Conservation (phyloP, 1,140 invertebrate genomes). For the Drosophila pseudoananassae region DNA sequence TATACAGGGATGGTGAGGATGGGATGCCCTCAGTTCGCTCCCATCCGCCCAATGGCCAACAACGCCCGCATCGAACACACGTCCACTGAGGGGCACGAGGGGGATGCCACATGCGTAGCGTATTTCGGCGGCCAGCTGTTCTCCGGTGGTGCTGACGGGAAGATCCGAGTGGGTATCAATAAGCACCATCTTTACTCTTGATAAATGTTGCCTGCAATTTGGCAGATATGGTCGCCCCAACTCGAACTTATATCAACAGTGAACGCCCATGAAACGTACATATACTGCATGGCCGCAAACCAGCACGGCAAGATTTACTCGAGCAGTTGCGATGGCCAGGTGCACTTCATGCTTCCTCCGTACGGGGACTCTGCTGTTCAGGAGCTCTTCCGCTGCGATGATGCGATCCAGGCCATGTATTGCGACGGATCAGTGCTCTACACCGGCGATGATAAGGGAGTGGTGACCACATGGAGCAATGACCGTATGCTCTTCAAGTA, state of each 20-base stretch:
- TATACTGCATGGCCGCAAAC: slow-evolving; percentile 77
- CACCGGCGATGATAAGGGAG: slow-evolving; percentile 82
- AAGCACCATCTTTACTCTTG: background rate
- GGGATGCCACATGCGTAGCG: slow-evolving; percentile 71
- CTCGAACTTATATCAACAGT: slow-evolving; percentile 63
- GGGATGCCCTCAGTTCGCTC: slow-evolving; percentile 28
- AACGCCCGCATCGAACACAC: slow-evolving; percentile 62
- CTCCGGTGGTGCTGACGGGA: slow-evolving; percentile 83
- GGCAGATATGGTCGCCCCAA: slow-evolving; percentile 60
- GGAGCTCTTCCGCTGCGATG: slow-evolving; percentile 72
- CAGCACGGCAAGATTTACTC: slow-evolving; percentile 76
- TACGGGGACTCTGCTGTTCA: slow-evolving; percentile 51
- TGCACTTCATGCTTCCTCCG: slow-evolving; percentile 72
- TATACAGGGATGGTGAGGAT: slow-evolving; percentile 1
- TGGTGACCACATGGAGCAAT: slow-evolving; percentile 79
- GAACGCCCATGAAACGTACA: slow-evolving; percentile 73
- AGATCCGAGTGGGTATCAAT: slow-evolving; percentile 75
- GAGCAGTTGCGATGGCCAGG: slow-evolving; percentile 80
- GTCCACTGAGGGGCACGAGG: slow-evolving; percentile 75
- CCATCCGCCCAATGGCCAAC: slow-evolving; percentile 43
- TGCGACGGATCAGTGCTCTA: slow-evolving; percentile 69
- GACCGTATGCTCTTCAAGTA: slow-evolving; percentile 82
- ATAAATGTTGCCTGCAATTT: background rate
- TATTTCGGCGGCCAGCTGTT: slow-evolving; percentile 71
- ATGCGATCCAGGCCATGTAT: slow-evolving; percentile 78